Conservation (phyloP, 2,888 invertebrate species). For the Miltochrista miniata region DNA sequence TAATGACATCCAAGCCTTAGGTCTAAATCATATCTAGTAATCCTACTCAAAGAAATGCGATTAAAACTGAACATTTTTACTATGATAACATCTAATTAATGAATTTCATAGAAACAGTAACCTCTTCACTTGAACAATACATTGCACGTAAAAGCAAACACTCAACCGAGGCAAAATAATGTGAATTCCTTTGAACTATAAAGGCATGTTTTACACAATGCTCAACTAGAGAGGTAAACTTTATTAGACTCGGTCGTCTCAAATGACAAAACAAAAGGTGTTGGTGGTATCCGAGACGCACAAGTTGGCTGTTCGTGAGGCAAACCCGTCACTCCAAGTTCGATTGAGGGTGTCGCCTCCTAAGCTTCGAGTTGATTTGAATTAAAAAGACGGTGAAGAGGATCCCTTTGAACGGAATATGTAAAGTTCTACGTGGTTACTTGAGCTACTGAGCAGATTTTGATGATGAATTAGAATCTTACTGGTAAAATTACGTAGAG, state of each 20-base stretch:
- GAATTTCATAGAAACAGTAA: background rate
- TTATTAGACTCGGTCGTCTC: conserved; percentile 45
- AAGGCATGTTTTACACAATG: conserved; percentile 28
- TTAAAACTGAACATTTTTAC: too few species aligned
- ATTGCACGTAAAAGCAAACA: conserved; percentile 15
- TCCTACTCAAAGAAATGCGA: too few species aligned
- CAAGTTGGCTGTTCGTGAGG: conserved; percentile 49
- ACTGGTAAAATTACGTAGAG: too few species aligned
- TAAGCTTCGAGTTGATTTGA: conserved; percentile 36
- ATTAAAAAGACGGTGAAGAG: conserved; percentile 36
- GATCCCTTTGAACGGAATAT: conserved; percentile 35
- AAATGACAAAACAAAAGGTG: conserved; percentile 59
- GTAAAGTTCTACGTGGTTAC: conserved; percentile 23
- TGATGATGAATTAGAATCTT: background rate
- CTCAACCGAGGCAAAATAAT: conserved; percentile 22
- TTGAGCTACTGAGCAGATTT: conserved; percentile 11
- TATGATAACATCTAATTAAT: background rate
- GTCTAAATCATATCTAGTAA: too few species aligned
- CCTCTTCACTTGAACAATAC: conserved; percentile 5
- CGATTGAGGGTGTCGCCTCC: conserved; percentile 38
- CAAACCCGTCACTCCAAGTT: conserved; percentile 42
- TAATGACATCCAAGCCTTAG: too few species aligned
- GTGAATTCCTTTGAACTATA: conserved; percentile 30
- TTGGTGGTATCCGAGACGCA: conserved; percentile 32
- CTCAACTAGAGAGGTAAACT: conserved; percentile 37